Conservation (phyloP, 2,113 vertebrate species). For the Chelonoidis abingdonii region DNA sequence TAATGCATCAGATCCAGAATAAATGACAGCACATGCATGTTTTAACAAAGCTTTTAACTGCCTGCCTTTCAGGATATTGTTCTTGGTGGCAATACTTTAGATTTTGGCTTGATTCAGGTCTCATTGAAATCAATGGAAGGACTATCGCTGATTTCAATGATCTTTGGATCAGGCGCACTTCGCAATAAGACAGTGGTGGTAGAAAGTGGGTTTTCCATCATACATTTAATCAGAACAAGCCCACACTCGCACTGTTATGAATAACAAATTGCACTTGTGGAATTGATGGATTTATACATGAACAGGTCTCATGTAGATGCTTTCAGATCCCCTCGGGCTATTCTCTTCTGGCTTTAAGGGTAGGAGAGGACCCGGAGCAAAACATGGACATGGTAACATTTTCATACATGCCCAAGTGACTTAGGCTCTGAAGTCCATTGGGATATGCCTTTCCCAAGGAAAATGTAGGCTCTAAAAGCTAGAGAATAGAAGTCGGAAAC, state of each 20-base stretch:
- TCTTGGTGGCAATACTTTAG: neutral
- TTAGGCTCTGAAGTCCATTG: slow-evolving; percentile 36
- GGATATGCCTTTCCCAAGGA: slow-evolving; percentile 65
- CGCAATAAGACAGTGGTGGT: slow-evolving; percentile 4
- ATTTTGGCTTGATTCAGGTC: neutral
- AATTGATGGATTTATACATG: slow-evolving; percentile 62
- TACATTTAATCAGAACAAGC: slow-evolving; percentile 62
- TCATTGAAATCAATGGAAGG: neutral
- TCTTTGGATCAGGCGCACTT: neutral
- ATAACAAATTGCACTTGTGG: slow-evolving; percentile 65
- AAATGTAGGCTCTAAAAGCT: neutral
- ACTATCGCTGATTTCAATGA: neutral
- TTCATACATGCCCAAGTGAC: slow-evolving; percentile 66
- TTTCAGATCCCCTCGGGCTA: slow-evolving; percentile 38
- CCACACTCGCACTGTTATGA: slow-evolving; percentile 45
- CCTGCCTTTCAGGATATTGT: neutral
- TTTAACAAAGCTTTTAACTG: slow-evolving; percentile 12
- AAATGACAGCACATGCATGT: neutral
- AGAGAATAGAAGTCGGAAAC: neutral
- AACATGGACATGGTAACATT: slow-evolving; percentile 50
- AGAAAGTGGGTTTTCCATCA: slow-evolving; percentile 31
- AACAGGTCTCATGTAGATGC: slow-evolving; percentile 62
- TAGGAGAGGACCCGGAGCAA: slow-evolving; percentile 71
- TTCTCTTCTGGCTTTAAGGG: slow-evolving; percentile 73
- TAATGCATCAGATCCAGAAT: neutral